Base-by-base conservation (phyloP, 2,797 vertebrate genomes). In the Muscicapa striata region DNA sequence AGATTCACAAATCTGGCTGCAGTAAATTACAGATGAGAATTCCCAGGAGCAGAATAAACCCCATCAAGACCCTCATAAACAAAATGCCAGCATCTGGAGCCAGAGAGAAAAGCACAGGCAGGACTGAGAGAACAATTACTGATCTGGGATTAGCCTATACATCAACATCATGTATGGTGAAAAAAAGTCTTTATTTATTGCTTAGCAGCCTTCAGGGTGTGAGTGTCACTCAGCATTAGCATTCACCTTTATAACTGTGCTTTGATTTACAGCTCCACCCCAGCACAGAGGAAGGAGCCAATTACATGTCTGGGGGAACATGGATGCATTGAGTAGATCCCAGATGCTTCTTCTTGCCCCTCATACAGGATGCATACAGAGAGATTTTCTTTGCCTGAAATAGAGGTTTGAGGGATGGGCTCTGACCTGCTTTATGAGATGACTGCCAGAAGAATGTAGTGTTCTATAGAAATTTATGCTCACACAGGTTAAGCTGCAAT, bases 71-170 rank as follows among this genome's bases (percentile, higher is more conserved):
- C 57, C 66, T 90, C 91, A 87, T 96, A 96, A 97, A 95, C 94
- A 96, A 97, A 97, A 97, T 96, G 91, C 87, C 95, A 97, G 80
- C 94, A 94, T 95, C 94, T 95, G 95, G 89, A 94, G 79, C 38
- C 52, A 48, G n/a, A 83, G 82, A 85, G 45, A 94, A 89, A 94
- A 93, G 67, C 67, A 70, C 34, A 74, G 45, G 29, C 57, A 82
- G 59, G 34, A 69, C 2, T 67, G 59, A 83, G 58, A 62, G 55
- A 95, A 89, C 51, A 96, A 93, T 96, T 91, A 63, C 74, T 14
- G 77, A 43, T 18, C 52, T 41, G 91, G 52, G 87, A 93, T 89
- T 90, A 94, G 63, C 73, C 79, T 67, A 92, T 88, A 93, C 70
- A 81, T 94, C 85, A 92, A 41, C 52, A 93, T n/a, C 30, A 69